Conservation (phyloP, 2,113 vertebrate genomes). For the Loxodonta africana region DNA sequence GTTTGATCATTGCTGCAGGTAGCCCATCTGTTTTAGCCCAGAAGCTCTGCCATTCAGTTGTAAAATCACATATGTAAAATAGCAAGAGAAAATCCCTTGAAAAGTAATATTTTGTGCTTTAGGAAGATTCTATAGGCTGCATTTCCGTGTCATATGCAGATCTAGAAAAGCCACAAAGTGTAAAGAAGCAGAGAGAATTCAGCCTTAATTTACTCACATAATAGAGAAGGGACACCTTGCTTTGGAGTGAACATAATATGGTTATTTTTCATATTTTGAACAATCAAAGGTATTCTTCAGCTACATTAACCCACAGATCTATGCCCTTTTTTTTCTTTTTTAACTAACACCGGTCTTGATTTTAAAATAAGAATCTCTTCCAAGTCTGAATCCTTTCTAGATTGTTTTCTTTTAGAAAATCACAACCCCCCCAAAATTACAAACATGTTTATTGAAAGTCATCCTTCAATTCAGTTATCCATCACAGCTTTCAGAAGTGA, state of each 20-base stretch:
- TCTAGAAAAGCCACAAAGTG: neutral
- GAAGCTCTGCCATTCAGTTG: neutral
- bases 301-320: neutral
- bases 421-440: neutral
- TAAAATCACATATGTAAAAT: slow-evolving; percentile 56
- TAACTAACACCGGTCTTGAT: neutral
- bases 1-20: neutral
- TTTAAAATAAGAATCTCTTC: slow-evolving; percentile 46
- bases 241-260: neutral
- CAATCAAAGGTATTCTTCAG: neutral
- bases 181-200: neutral
- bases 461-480: slow-evolving; percentile 52
- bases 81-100: neutral
- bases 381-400: slow-evolving; percentile 18
- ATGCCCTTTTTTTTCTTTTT: neutral
- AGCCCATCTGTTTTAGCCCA: neutral
- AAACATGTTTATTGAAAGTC: neutral
- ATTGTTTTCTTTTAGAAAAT: slow-evolving; percentile 58
- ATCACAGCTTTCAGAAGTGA: slow-evolving; percentile 22
- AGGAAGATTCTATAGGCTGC: neutral
- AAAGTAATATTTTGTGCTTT: neutral
- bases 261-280: neutral
- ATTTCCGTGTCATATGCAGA: neutral
- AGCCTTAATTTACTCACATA: neutral
- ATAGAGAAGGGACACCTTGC: neutral